Base-by-base conservation (phyloP, 2,888 invertebrate genomes). In the Escarpia spicata region DNA sequence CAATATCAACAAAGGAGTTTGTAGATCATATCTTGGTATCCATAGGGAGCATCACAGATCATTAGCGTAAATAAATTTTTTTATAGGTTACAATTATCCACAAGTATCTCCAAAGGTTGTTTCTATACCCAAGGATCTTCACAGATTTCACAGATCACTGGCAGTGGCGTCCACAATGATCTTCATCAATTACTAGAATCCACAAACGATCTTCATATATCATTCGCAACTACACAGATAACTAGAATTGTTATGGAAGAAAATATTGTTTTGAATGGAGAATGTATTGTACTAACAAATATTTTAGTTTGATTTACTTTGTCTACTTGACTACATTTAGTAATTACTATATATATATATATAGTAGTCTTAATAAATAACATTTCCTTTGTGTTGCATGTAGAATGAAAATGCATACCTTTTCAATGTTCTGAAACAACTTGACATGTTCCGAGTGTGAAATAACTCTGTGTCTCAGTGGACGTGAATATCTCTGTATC, bases 371-470 rank as follows among this genome's bases (percentile, higher is more conserved):
- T 12, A 52, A 52, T 52, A 52, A 52, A 52, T 52, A 75, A 52
- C 52, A 9, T 9, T 52, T 52, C 15, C 52, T 52, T 52, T 52
- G 52, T 52, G 52, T 52, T 15, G 37, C 37, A 37, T 37, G 37
- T 37, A 52, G 3, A 75, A 75, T 60, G 6, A 75, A 26, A 15
- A 15, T 75, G 19, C 92, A 26, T 90, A 94, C 94, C 94, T 95
- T 96, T 94, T 96, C 96, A 44, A 96, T 95, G 92, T 96, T 96
- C 93, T 96, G 96, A 94, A 96, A 96, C 91, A 96, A 94, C 9
- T 95, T 93, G 52, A 93, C 93, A 94, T 96, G 96, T 92, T 96
- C 95, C 26, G 94, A 92, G 31, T 94, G 94, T 31, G 95, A 94
- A 37, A 96, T 94, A 91, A 96, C 95, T 93, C 95, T 95, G 93